Evolutionary conservation across 35 echinoderm and acorn worm genomes (phyloP).

Genomic region (Holothuria glaberrima): DNA sequence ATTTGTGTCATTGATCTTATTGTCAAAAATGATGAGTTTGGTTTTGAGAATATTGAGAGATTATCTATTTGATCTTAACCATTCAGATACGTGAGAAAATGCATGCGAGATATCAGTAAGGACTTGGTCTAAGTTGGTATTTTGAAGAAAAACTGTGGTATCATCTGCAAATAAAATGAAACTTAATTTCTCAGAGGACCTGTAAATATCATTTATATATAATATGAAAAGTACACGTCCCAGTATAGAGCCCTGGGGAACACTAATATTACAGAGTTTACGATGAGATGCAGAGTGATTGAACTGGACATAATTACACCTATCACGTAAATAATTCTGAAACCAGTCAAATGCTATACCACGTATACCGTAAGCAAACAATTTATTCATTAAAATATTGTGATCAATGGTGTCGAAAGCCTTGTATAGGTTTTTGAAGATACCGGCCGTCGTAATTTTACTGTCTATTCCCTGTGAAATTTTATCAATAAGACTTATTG

Average conservation of each 20-base stretch:
- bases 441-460: too few species aligned
- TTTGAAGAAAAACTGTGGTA: slow-evolving; percentile 28
- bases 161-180: slow-evolving; percentile 65
- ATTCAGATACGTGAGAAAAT: neutral
- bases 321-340: neutral
- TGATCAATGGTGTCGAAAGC: neutral
- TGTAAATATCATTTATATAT: slow-evolving; percentile 56
- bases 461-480: too few species aligned
- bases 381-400: neutral
- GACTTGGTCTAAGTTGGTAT: slow-evolving; percentile 28
- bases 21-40: slow-evolving; percentile 34
- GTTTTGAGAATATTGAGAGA: slow-evolving; percentile 39
- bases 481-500: too few species aligned
- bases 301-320: neutral
- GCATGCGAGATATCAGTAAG: too few species aligned
- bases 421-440: neutral
- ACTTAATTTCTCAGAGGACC: slow-evolving; percentile 25
- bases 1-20: neutral
- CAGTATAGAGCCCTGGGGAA: slow-evolving; percentile 60
- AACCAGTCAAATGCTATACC: neutral
- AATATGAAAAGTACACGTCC: slow-evolving; percentile 62
- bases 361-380: neutral
- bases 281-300: too few species aligned
- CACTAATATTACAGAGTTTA: too few species aligned
- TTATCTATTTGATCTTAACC: slow-evolving; percentile 48